Conservation (phyloP, 2,113 vertebrate species). For the Zapornia atra region DNA sequence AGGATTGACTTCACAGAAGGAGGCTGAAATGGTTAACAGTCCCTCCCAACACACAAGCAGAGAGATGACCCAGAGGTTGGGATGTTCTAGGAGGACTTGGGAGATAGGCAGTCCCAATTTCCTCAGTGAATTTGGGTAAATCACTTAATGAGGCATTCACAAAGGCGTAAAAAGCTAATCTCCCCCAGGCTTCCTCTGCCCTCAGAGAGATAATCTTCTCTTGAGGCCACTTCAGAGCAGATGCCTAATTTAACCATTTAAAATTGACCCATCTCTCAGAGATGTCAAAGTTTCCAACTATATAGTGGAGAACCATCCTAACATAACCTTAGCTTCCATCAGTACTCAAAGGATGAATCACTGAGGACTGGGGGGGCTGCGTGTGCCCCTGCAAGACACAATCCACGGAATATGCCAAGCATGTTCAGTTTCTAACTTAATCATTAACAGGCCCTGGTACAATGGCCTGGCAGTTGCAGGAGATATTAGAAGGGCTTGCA, state of each 20-base stretch:
- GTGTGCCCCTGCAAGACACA: not conserved
- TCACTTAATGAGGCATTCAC: constrained; percentile 32
- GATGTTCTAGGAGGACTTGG: not conserved
- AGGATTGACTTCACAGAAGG: not conserved
- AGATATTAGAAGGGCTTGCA: not conserved
- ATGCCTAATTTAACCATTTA: not conserved
- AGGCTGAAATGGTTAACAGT: not conserved
- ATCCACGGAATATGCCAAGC: not conserved
- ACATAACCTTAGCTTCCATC: not conserved
- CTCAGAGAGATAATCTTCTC: constrained; percentile 35
- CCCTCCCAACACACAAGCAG: not conserved
- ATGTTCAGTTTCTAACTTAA: not conserved
- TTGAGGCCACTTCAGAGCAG: constrained; percentile 18
- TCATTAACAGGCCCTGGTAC: not conserved
- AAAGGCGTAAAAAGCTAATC: constrained; percentile 24
- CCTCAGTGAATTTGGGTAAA: constrained; percentile 9
- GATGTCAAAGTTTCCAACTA: not conserved
- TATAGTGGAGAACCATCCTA: not conserved
- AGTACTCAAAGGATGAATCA: not conserved
- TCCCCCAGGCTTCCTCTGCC: not conserved
- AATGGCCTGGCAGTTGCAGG: not conserved
- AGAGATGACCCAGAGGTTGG: not conserved
- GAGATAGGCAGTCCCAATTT: not conserved
- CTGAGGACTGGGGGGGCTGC: not conserved
- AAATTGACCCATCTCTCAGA: not conserved